Base-by-base conservation (phyloP, 2,888 invertebrate genomes). In the Ichneumon xanthorius region DNA sequence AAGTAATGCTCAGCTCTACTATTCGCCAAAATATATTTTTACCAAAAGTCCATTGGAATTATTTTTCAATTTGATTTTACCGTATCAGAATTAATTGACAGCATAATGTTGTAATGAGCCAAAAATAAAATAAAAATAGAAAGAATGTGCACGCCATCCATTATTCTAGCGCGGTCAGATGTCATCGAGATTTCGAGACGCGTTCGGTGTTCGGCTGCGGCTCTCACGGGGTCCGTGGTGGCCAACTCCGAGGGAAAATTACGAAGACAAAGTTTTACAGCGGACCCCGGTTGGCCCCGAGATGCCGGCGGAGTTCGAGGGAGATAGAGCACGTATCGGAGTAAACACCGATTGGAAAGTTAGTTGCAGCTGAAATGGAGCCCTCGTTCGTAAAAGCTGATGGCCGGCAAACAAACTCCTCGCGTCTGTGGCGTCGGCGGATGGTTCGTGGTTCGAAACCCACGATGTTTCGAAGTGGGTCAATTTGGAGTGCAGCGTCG, bases 311-410 rank as follows among this genome's bases (percentile, higher is more conserved):
- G 58, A 67, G 73, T 37, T 71, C 63, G 73, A 26, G 68, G 33
- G 55, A 50, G 67, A 65, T 45, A 61, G 73, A 80, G 37, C 83
- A 90, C 90, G 91, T 90, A 90, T 90, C 89, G 89, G 85, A 87
- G 90, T 89, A 91, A 91, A 91, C 89, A 90, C 86, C 89, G 90
- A 91, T 91, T 88, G 90, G 87, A 90, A 91, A 91, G 90, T 91
- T 90, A 87, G 88, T 87, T 88, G 88, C 88, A 87, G 87, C 87
- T 72, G 88, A 90, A 90, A 90, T 87, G 87, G 88, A 82, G 81
- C 86, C 45, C 78, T 86, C 88, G 86, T 89, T 85, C 86, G 88
- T 87, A 88, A 89, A 91, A 91, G 89, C 89, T 89, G 87, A 89
- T 87, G 87, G 83, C 87, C 73, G 83, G 85, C 90, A 89, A 90